Base-by-base conservation (phyloP, 2,797 vertebrate genomes). In the Enteromius radiatus region DNA sequence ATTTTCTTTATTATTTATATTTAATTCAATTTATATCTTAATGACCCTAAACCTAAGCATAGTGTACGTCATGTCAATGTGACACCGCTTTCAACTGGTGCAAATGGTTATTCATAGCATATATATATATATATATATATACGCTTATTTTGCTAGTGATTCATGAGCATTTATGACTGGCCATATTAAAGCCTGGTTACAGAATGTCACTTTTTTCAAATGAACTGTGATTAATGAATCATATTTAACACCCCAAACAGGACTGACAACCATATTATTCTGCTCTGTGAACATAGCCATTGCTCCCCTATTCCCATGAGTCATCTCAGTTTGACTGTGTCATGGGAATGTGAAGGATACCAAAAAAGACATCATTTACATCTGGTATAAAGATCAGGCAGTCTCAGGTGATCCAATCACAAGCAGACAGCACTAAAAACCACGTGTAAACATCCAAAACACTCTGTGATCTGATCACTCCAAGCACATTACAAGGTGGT, bases 201-300 rank as follows among this genome's bases (percentile, higher is more conserved):
- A 43, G 36, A 41, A 17, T 17, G 15, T 76, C 9, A 21, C 9
- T 45, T 4, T 45, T 36, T 52, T 3, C 21, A 9, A 41, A 68
- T 1, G 9, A 79, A 28, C 5, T 2, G n/a, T 28, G 33, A 68
- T 14, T 11, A 69, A 80, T 38, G 0, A 43, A 70, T 54, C 49
- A 15, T 31, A 31, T 43, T 59, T 43, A 59, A 49, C 65, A 31
- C 52, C 31, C 6, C 49, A 70, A 70, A 59, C 11, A 14, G 52
- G 26, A 38, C 49, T 43, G 38, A 61, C 38, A 61, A 61, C 52
- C 59, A 9, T 21, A 47, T 36, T 4, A 61, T 47, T 59, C 38
- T n/a, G 7, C 38, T 80, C 38, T 45, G 54, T 63, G 33, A 80
- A 73, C 41, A 49, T 33, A 47, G 38, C 78, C 52, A 63, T 47